Base-by-base conservation (phyloP, 2,888 invertebrate species). In the Microplitis manilae region DNA sequence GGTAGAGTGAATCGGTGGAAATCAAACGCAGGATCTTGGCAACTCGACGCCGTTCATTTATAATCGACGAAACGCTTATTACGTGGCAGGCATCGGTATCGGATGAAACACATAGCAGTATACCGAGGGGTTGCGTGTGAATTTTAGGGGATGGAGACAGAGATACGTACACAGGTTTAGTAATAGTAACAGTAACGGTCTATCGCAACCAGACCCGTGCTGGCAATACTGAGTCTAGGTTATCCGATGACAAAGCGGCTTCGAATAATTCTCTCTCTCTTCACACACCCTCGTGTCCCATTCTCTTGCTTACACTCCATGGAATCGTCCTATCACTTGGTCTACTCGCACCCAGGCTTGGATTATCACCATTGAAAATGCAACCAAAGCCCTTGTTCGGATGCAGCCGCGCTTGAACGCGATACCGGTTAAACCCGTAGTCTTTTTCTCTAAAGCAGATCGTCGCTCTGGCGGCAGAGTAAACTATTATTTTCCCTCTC, bases 211-310 rank as follows among this genome's bases (percentile, higher is more conserved):
- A 84, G 86, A 86, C 50, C 50, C 50, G 30, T 50, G 86, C 83
- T 80, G 84, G 85, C 84, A 87, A 86, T 82, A 85, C 85, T 78
- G 86, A 87, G 84, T 88, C 89, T 88, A 86, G 88, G 88, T 87
- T 89, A 89, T 90, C 88, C 86, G 88, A 86, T 89, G 88, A 89
- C 89, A 89, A 89, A 89, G 89, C 89, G 84, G 81, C 82, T 85
- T 86, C 85, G 84, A 84, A 41, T 77, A 69, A 73, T 77, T 75
- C 62, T 59, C 15, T 50, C n/a, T 70, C 59, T 9, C 70, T 70
- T 30, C 30, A 6, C 2, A n/a, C 20, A 8, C 41, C 20, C 50
- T 62, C 30, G 30, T 30, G 30, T 30, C n/a, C 60, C 59, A 17
- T 17, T 68, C 38, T 30, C 65, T 30, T 50, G 13, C 50, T 41